Conservation (phyloP, 2,888 invertebrate genomes). For the Mylabris sibirica region DNA sequence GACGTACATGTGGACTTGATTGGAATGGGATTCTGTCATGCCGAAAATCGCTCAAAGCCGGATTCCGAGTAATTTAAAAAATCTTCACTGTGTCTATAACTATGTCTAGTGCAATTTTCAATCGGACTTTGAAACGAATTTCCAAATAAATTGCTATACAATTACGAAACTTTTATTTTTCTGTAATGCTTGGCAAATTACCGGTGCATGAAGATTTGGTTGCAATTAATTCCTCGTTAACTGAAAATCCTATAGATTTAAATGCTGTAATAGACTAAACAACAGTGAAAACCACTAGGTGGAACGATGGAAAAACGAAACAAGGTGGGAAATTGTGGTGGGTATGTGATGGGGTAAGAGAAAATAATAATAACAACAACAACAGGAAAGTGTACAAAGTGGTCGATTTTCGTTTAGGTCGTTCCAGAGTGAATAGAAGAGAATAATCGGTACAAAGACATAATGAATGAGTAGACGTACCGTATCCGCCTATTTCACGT, state of each 20-base stretch:
- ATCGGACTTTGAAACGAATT: neutral
- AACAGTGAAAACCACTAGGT: neutral
- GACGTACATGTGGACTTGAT: conserved; percentile 17
- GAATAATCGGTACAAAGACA: conserved; percentile 43
- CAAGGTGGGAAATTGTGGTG: neutral
- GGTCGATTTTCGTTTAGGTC: neutral
- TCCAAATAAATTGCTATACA: conserved; percentile 11
- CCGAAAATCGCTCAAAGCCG: conserved; percentile 5
- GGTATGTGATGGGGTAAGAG: too few relatives aligned
- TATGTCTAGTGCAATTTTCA: conserved; percentile 5
- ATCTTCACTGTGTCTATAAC: neutral
- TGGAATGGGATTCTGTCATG: neutral
- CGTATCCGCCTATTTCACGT: conserved; percentile 47
- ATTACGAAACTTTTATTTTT: neutral
- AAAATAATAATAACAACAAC: neutral
- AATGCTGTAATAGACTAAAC: conserved; percentile 7
- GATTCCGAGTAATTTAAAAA: neutral
- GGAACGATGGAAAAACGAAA: neutral
- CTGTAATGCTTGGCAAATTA: neutral
- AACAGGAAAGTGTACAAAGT: neutral
- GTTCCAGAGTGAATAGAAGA: neutral
- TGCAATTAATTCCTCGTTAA: conserved; percentile 7
- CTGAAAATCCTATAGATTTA: conserved; percentile 1
- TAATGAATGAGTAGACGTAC: conserved; percentile 47
- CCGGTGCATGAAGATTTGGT: conserved; percentile 11